A percentile compares a stretch with the other conserved stretches of the same genome.
These are phyloP conservation scores for Arctocebus calabarensis DNA, from an alignment of 2,797 vertebrate genomes.

Conservation along the genomic window DNA sequence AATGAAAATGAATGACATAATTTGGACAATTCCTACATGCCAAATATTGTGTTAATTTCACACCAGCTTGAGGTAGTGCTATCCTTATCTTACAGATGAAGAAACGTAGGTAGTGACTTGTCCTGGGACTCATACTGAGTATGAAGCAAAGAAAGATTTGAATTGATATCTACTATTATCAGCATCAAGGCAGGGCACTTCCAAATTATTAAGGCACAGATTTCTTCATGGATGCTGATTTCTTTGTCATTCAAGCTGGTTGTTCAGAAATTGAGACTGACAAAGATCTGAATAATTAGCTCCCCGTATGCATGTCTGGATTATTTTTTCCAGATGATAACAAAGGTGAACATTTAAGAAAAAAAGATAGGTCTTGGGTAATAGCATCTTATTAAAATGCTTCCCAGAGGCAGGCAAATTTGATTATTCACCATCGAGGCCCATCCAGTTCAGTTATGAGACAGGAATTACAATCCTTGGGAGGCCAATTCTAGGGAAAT, in stretches of 20 bases:
- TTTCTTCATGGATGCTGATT: background rate
- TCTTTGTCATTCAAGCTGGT: background rate
- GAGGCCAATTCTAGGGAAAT: background rate
- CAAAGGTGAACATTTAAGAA: background rate
- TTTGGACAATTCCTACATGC: background rate
- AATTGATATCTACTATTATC: background rate
- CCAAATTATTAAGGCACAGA: background rate
- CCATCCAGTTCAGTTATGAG: background rate
- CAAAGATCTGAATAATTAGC: background rate
- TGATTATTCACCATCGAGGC: background rate
- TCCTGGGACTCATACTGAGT: background rate
- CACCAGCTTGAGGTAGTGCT: background rate
- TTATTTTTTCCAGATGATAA: background rate
- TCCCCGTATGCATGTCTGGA: background rate
- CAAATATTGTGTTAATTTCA: background rate
- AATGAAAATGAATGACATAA: background rate
- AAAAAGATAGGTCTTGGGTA: background rate
- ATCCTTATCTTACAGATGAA: background rate
- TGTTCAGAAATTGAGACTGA: background rate
- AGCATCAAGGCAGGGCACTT: background rate
- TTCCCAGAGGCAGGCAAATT: background rate
- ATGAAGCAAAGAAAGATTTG: background rate
- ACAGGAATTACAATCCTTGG: accelerated
- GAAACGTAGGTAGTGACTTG: background rate
- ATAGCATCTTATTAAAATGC: background rate